Evolutionary conservation across 2,888 invertebrate genomes (phyloP).

Genomic region (Torymus tubicola): DNA sequence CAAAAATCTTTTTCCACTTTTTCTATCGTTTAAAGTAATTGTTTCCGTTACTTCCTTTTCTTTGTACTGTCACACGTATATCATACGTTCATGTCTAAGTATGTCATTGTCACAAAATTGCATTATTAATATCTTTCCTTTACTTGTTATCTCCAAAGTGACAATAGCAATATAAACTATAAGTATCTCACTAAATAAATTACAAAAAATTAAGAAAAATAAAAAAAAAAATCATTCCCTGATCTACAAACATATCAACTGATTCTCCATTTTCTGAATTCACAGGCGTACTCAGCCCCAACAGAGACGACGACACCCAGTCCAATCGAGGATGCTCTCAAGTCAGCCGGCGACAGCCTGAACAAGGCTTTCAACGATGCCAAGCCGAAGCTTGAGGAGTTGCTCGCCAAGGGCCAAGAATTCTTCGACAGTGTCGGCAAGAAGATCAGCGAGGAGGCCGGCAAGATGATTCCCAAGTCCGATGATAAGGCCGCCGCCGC

Average conservation of each 20-base stretch:
- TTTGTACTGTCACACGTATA: too few species aligned
- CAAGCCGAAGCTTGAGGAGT: conserved; percentile 61
- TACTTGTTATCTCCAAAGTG: not conserved
- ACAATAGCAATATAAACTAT: too few species aligned
- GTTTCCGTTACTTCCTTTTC: too few species aligned
- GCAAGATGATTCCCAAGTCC: conserved; percentile 65
- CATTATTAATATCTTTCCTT: not conserved
- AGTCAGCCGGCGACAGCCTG: conserved; percentile 56
- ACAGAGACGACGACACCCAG: conserved; percentile 8
- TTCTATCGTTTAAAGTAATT: too few species aligned
- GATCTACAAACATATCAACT: too few species aligned
- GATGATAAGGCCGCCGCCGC: conserved; percentile 33
- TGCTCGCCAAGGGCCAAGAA: conserved; percentile 60
- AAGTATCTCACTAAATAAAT: too few species aligned
- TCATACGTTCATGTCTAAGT: too few species aligned
- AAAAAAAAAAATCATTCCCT: too few species aligned
- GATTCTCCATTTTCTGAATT: not conserved
- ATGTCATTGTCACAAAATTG: too few species aligned
- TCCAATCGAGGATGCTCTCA: conserved; percentile 53
- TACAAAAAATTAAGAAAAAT: too few species aligned
- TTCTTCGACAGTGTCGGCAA: conserved; percentile 62
- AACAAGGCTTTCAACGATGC: conserved; percentile 60
- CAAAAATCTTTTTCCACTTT: too few species aligned
- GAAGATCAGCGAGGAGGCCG: conserved; percentile 60
- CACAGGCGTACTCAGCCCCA: conserved; percentile 44